These are phyloP conservation scores for Gnathonemus echidnorhynchus DNA, from an alignment of 2,113 vertebrate genomes.

Conservation along the genomic window DNA sequence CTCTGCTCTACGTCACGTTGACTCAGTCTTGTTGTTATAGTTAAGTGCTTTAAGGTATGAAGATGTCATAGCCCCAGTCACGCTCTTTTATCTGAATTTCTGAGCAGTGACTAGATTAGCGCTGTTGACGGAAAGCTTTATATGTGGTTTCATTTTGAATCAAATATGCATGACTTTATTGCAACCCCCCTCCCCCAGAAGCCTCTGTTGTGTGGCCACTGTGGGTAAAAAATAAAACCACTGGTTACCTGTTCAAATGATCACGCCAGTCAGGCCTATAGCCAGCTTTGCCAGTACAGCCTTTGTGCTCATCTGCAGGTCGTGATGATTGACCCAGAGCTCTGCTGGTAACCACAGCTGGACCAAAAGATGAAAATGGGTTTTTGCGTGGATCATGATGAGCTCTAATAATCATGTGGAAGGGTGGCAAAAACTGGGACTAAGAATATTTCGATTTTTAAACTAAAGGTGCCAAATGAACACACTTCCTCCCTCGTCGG, in stretches of 20 bases:
- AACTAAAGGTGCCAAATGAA: background rate
- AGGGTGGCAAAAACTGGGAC: background rate
- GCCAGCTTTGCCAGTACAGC: background rate
- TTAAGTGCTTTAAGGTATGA: background rate
- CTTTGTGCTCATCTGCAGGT: background rate
- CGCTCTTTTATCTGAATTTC: background rate
- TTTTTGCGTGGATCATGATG: background rate
- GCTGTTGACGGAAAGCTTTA: background rate
- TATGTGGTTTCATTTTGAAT: background rate
- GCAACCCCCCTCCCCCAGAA: background rate
- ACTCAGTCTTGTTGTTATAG: background rate
- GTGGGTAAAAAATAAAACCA: background rate
- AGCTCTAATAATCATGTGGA: background rate
- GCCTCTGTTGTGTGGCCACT: background rate
- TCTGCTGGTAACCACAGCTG: background rate
- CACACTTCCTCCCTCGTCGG: background rate
- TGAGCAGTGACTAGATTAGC: background rate
- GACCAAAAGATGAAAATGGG: background rate
- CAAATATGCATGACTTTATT: background rate
- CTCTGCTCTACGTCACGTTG: background rate
- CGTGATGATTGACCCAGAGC: background rate
- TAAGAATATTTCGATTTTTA: background rate
- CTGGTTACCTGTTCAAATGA: background rate
- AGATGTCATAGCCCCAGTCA: background rate
- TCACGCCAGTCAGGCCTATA: background rate